Evolutionary conservation across 2,888 invertebrate genomes (phyloP).

Genomic region (Branchellion lobata): DNA sequence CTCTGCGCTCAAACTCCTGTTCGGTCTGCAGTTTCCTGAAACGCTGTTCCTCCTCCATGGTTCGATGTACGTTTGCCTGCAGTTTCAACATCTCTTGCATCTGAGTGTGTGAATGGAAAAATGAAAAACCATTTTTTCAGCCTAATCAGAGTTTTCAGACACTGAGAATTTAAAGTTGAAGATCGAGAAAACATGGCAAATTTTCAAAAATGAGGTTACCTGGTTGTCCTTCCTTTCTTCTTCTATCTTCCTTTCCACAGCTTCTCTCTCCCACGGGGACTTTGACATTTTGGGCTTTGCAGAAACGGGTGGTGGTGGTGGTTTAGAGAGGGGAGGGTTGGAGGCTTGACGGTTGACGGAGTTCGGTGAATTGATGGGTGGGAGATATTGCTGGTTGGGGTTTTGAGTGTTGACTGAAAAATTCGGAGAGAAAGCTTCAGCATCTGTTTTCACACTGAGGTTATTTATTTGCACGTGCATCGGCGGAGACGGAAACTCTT

Average conservation of each 20-base stretch:
- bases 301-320: conserved; percentile 48
- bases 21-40: conserved; percentile 73
- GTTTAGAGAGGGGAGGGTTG: conserved; percentile 20
- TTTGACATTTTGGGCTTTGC: conserved; percentile 46
- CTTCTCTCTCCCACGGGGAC: conserved; percentile 77
- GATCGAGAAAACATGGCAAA: no score
- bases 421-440: neutral
- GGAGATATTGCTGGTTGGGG: conserved; percentile 1
- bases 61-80: conserved; percentile 65
- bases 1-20: conserved; percentile 86
- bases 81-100: conserved; percentile 67
- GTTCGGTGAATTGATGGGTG: neutral
- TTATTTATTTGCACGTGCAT: neutral
- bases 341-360: neutral
- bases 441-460: neutral
- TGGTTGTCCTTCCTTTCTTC: conserved; percentile 45
- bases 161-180: no score
- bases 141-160: no score
- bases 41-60: conserved; percentile 57
- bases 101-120: no score
- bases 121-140: no score
- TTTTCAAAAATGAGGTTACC: neutral
- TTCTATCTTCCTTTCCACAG: conserved; percentile 50
- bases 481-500: conserved; percentile 5
- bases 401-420: no score